A percentile compares a stretch with the other conserved stretches of the same genome.
Conservation (phyloP, 2,797 vertebrate species). For the Oreochromis mossambicus region DNA sequence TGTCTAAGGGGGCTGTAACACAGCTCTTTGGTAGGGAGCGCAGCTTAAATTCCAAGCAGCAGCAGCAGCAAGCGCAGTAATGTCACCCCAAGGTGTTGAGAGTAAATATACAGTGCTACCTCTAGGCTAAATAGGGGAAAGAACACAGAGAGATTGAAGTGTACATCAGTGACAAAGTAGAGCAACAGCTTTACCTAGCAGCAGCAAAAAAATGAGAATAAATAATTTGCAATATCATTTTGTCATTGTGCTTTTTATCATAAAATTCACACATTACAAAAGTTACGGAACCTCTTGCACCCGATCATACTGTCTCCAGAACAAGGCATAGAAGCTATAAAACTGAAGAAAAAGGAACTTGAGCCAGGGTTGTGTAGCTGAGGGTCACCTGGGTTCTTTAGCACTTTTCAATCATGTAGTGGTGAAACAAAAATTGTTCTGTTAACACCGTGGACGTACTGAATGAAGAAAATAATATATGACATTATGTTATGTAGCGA, state of each 20-base stretch:
- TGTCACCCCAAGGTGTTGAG: constrained; percentile 62
- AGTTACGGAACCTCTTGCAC: background rate
- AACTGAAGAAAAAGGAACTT: background rate
- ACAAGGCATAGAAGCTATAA: background rate
- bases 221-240: background rate
- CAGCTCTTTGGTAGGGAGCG: constrained; percentile 45
- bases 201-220: background rate
- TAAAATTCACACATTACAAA: background rate
- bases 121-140: constrained; percentile 56
- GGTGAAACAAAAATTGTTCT: background rate
- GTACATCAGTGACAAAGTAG: constrained; percentile 34
- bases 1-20: constrained; percentile 56
- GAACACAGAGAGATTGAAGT: constrained; percentile 40
- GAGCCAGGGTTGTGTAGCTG: background rate
- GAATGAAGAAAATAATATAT: background rate
- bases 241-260: background rate
- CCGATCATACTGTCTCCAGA: background rate
- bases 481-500: background rate
- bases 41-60: constrained; percentile 60
- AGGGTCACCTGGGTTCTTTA: background rate
- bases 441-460: background rate
- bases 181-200: constrained; percentile 17
- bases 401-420: background rate
- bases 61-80: constrained; percentile 44
- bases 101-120: constrained; percentile 63